Evolutionary conservation across 2,797 vertebrate species (phyloP).

Genomic region (Petrocephalus sullivani): DNA sequence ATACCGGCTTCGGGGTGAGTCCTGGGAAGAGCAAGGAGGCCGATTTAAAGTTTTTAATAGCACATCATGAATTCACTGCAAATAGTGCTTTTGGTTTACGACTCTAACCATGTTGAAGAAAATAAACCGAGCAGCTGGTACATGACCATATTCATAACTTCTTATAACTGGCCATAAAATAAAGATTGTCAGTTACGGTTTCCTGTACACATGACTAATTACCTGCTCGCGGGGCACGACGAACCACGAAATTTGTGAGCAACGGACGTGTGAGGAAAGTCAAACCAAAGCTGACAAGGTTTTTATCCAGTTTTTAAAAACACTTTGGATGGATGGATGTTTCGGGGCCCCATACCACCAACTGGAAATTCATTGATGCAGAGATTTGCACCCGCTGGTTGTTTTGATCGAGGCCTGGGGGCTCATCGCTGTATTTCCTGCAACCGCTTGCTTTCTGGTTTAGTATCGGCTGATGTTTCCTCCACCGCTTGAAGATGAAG

Average conservation of each 20-base stretch:
- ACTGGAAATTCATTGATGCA: not conserved
- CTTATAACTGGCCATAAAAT: not conserved
- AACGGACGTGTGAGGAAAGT: not conserved
- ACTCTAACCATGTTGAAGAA: not conserved
- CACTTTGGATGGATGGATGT: not conserved
- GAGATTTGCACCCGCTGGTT: not conserved
- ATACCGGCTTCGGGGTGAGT: not conserved
- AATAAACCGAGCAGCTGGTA: slow-evolving; percentile 12
- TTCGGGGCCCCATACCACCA: not conserved
- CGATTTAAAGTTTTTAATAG: slow-evolving; percentile 12
- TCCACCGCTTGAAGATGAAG: not conserved
- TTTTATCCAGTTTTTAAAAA: not conserved
- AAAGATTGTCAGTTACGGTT: slow-evolving; percentile 9
- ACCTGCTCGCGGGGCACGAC: not conserved
- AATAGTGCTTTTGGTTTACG: not conserved
- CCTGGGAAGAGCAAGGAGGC: not conserved
- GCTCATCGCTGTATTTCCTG: not conserved
- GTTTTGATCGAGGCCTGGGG: not conserved
- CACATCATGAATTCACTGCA: not conserved
- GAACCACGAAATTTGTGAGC: not conserved
- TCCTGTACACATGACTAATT: not conserved
- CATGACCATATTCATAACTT: slow-evolving; percentile 7
- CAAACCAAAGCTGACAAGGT: not conserved
- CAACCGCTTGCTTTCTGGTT: not conserved
- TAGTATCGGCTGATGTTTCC: not conserved